A percentile compares a stretch with the other conserved stretches of the same genome.
Conservation (phyloP, 2,888 invertebrate species). For the Fabriciana adippe region DNA sequence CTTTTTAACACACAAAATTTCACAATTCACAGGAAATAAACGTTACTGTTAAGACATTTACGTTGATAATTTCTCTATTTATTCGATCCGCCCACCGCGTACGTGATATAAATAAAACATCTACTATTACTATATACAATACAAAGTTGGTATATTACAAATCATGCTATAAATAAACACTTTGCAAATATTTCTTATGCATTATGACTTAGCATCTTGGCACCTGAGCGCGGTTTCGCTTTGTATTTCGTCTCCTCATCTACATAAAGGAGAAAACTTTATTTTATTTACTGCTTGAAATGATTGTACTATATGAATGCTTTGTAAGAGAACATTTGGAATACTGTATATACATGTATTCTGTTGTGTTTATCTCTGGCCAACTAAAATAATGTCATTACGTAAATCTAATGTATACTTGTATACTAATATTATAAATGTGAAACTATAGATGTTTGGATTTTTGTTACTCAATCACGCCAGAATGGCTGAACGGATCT, state of each 20-base stretch:
- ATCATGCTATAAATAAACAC: constrained; percentile 24
- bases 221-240: constrained; percentile 20
- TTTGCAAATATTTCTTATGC: constrained; percentile 27
- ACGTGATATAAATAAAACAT: constrained; percentile 20
- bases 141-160: constrained; percentile 9
- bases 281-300: neutral
- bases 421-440: no score
- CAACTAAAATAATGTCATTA: no score
- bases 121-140: constrained; percentile 5
- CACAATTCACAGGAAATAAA: no score
- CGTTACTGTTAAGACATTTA: neutral
- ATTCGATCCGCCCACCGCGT: constrained; percentile 5
- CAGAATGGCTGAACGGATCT: no score
- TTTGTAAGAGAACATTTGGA: no score
- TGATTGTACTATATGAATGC: no score
- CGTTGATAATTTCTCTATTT: constrained; percentile 10
- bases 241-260: constrained; percentile 19
- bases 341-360: no score
- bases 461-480: no score
- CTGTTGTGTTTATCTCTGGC: no score
- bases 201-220: constrained; percentile 29
- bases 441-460: no score
- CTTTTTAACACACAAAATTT: neutral
- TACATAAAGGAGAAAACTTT: constrained; percentile 8
- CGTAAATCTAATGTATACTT: no score